These are phyloP conservation scores for Nasua narica DNA, from an alignment of 2,797 vertebrate genomes.

Conservation along the genomic window DNA sequence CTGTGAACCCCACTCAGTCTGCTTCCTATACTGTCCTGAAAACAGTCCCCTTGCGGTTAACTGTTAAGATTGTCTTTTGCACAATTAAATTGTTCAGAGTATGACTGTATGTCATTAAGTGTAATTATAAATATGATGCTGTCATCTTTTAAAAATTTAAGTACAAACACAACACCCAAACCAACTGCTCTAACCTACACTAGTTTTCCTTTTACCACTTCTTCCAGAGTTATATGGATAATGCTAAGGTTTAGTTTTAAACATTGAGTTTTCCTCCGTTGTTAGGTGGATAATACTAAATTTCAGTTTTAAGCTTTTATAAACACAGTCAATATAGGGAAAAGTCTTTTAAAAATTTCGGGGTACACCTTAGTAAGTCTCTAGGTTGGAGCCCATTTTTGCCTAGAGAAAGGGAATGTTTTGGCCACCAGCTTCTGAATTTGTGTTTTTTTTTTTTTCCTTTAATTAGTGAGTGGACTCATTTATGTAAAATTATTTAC, in stretches of 20 bases:
- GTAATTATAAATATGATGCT: not conserved
- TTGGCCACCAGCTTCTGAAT: not conserved
- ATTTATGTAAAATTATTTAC: slow-evolving; percentile 11
- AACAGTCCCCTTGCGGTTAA: not conserved
- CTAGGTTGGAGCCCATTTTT: not conserved
- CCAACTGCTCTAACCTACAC: not conserved
- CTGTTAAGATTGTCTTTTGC: not conserved
- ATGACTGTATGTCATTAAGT: slow-evolving; percentile 30
- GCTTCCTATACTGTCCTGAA: too few relatives aligned
- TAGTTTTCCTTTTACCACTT: not conserved
- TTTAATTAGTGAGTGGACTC: not conserved
- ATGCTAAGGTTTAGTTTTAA: not conserved
- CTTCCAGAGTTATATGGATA: not conserved
- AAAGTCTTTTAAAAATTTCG: not conserved
- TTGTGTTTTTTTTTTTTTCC: not conserved
- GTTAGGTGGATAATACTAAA: not conserved
- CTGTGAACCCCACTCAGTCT: not conserved
- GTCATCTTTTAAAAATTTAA: not conserved
- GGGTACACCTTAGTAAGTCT: not conserved
- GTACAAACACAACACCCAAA: not conserved
- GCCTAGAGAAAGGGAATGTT: not conserved
- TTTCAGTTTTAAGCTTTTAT: not conserved
- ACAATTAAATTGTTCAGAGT: slow-evolving; percentile 16
- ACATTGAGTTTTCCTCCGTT: slow-evolving; percentile 1
- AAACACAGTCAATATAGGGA: not conserved